phyloP scores from a whole-genome alignment of 2,888 invertebrate species.

The Synergus japonicus region DNA sequence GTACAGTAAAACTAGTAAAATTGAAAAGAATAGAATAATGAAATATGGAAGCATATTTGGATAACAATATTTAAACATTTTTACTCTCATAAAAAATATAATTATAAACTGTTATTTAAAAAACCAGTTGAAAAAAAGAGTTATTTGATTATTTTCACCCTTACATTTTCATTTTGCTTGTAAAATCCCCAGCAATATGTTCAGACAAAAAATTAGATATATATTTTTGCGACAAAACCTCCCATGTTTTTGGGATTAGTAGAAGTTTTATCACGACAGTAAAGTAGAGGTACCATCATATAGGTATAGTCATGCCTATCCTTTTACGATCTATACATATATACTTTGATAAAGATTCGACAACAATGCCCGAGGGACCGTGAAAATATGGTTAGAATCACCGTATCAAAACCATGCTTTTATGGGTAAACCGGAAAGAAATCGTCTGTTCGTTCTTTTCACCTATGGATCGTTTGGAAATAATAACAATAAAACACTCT shows the following conservation, averaged over 20 bases:
- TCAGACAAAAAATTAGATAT: not conserved
- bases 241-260: not conserved
- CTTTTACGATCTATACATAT: not conserved
- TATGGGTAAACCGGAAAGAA: not conserved
- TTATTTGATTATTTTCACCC: not conserved
- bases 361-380: not conserved
- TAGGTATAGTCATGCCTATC: not conserved
- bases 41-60: no score
- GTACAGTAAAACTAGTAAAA: no score
- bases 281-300: conserved; percentile 12
- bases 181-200: not conserved
- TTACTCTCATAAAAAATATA: not conserved
- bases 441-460: not conserved
- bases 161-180: not conserved
- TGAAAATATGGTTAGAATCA: conserved; percentile 17
- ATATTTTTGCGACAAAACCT: not conserved
- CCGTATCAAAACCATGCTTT: conserved; percentile 1
- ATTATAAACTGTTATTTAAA: not conserved
- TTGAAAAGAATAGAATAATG: no score
- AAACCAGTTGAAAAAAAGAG: no score
- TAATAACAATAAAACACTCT: not conserved
- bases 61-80: no score
- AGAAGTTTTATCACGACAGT: not conserved
- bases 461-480: not conserved
- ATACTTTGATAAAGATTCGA: conserved; percentile 7